Percentiles rank a stretch among this genome's conserved stretches.
These are phyloP conservation scores for Pyrocephalus nanus DNA, from an alignment of 2,797 vertebrate species.

Conservation along the genomic window DNA sequence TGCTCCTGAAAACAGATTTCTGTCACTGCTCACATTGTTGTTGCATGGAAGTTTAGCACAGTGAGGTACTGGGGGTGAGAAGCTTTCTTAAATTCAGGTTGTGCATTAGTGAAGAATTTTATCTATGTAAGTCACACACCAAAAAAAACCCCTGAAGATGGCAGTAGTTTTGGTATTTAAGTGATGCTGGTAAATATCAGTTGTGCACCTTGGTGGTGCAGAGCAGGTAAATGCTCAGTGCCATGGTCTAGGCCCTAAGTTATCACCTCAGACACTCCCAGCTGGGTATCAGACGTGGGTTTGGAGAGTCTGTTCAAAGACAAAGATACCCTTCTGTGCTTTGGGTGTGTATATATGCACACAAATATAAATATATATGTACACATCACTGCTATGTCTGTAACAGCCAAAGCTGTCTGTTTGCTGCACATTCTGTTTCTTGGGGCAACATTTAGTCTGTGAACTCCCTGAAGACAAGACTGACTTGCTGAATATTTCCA, in stretches of 20 bases:
- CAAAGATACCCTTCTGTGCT: neutral
- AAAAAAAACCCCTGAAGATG: neutral
- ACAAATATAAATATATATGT: neutral
- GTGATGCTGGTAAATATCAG: neutral
- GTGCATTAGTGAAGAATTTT: neutral
- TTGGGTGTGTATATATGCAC: neutral
- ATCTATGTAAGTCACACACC: neutral
- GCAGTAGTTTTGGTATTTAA: neutral
- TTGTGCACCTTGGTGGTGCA: neutral
- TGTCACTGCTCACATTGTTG: neutral
- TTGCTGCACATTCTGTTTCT: neutral
- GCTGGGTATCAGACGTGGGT: neutral
- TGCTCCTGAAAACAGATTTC: neutral
- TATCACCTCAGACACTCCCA: neutral
- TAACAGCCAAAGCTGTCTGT: neutral
- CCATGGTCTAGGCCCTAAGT: neutral
- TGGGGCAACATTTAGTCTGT: neutral
- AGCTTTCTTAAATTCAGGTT: neutral
- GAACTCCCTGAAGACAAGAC: constrained; percentile 30
- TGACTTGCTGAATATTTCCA: constrained; percentile 25
- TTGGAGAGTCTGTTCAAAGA: neutral
- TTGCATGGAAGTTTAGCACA: neutral
- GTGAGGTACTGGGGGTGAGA: neutral
- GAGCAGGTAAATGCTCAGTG: neutral
- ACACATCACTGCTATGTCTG: neutral